Conservation (phyloP, 2,888 invertebrate species). For the Leptarthrus brevirostris region DNA sequence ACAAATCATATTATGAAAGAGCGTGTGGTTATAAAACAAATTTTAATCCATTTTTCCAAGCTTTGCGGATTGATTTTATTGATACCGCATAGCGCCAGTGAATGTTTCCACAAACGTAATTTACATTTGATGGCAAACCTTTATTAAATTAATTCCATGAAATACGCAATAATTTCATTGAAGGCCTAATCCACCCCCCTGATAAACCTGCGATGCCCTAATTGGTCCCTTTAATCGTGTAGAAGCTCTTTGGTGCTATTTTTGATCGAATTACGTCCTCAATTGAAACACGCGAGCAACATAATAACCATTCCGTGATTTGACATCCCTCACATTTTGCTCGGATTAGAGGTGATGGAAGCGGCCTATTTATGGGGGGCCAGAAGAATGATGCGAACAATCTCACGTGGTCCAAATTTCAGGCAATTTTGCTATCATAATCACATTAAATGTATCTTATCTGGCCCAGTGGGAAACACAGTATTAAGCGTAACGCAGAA, state of each 20-base stretch:
- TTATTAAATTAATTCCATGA: neutral
- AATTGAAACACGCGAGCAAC: slow-evolving; percentile 10
- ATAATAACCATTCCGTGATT: slow-evolving; percentile 21
- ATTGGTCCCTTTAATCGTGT: slow-evolving; percentile 9
- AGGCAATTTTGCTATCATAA: slow-evolving; percentile 33
- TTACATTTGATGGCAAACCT: too few relatives aligned
- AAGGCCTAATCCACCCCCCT: neutral
- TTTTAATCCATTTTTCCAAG: too few relatives aligned
- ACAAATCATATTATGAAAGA: too few relatives aligned
- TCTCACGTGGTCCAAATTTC: slow-evolving; percentile 14
- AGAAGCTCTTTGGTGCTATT: slow-evolving; percentile 1
- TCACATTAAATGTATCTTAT: slow-evolving; percentile 19
- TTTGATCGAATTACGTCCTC: slow-evolving; percentile 12
- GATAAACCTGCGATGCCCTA: slow-evolving; percentile 2
- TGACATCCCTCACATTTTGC: neutral
- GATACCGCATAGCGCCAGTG: too few relatives aligned
- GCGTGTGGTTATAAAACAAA: too few relatives aligned
- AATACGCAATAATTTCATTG: neutral
- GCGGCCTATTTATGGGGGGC: neutral
- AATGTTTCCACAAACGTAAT: too few relatives aligned
- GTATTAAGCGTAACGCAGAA: neutral
- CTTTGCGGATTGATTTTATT: too few relatives aligned
- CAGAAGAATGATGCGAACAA: neutral
- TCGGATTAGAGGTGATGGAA: neutral
- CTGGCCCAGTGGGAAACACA: slow-evolving; percentile 13